Percentiles rank a stretch among this genome's conserved stretches.
Evolutionary conservation across 2,113 vertebrate species (phyloP).

Genomic region (Syngnathus scovelli): DNA sequence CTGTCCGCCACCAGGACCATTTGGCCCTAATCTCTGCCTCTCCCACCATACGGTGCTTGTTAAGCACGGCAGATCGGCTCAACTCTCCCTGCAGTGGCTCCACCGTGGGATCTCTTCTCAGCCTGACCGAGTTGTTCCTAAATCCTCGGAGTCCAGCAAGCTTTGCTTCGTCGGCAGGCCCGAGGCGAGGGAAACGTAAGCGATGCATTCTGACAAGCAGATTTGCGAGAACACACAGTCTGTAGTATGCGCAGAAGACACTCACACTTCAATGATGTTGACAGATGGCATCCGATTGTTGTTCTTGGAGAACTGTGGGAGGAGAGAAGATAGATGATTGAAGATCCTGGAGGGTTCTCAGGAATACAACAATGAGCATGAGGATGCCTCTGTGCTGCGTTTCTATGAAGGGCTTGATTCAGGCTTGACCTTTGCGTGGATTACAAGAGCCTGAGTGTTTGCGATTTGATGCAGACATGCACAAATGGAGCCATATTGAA

Average conservation of each 20-base stretch:
- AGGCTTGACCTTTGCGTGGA: constrained; percentile 3
- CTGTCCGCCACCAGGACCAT: constrained; percentile 17
- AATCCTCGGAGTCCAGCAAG: constrained; percentile 11
- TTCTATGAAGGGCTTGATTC: constrained; percentile 15
- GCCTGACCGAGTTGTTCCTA: neutral
- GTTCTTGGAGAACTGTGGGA: constrained; percentile 64
- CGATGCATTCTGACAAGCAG: constrained; percentile 45
- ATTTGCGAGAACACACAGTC: constrained; percentile 45
- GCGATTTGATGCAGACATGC: constrained; percentile 29
- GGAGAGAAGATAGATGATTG: constrained; percentile 31
- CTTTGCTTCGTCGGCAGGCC: constrained; percentile 8
- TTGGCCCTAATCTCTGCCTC: constrained; percentile 28
- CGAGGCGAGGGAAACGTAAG: constrained; percentile 25
- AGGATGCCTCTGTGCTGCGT: constrained; percentile 32
- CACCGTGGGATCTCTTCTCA: constrained; percentile 12
- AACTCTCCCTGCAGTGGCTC: constrained; percentile 24
- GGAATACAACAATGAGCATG: constrained; percentile 33
- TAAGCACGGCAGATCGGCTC: constrained; percentile 18
- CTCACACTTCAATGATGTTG: constrained; percentile 73
- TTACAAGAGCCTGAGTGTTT: constrained; percentile 3
- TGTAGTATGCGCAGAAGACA: constrained; percentile 32
- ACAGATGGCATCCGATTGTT: constrained; percentile 68
- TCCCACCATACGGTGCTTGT: constrained; percentile 15
- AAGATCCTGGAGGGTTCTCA: constrained; percentile 19
- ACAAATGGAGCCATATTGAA: constrained; percentile 16